Conservation (phyloP, 2,797 vertebrate species). For the Tadarida brasiliensis region DNA sequence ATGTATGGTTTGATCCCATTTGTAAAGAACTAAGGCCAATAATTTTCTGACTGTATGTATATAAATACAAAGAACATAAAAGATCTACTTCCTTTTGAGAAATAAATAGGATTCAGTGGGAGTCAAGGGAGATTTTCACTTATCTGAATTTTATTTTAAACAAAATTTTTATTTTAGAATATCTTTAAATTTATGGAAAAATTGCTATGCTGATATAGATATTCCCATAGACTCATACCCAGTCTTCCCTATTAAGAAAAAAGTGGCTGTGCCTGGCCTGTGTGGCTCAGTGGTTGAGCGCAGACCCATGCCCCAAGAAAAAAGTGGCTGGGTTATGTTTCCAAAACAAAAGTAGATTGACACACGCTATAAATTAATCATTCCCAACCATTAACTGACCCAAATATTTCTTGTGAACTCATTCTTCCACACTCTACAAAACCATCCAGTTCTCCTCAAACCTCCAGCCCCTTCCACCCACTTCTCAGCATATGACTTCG, state of each 20-base stretch:
- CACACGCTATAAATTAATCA: neutral
- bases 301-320: no score
- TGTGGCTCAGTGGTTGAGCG: no score
- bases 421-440: neutral
- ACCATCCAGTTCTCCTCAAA: neutral
- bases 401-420: neutral
- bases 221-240: neutral
- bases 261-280: neutral
- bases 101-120: neutral
- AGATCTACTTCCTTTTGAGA: neutral
- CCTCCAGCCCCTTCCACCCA: neutral
- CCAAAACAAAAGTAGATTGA: neutral
- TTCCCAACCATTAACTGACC: neutral
- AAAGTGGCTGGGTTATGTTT: neutral
- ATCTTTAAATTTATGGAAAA: neutral
- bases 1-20: neutral
- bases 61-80: neutral
- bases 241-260: neutral
- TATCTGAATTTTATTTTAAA: neutral
- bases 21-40: neutral
- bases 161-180: neutral
- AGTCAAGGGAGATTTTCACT: neutral
- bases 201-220: neutral
- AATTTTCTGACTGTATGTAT: neutral
- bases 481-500: neutral